phyloP scores from a whole-genome alignment of 2,113 vertebrate species.

The Ammospiza nelsoni region DNA sequence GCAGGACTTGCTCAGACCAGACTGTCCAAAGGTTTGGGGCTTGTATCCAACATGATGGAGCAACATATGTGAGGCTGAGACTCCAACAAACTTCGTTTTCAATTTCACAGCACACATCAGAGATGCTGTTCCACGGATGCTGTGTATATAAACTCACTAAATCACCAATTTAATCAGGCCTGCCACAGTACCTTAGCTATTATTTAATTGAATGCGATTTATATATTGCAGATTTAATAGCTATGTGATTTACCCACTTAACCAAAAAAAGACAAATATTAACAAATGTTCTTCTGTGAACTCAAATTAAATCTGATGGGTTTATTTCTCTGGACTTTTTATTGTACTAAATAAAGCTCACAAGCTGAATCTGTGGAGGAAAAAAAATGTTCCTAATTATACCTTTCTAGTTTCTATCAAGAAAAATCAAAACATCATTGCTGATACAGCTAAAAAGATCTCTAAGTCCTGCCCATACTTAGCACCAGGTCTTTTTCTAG shows the following conservation, averaged over 20 bases:
- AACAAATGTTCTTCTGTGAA: conserved; percentile 50
- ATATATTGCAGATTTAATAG: conserved; percentile 68
- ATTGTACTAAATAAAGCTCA: conserved; percentile 34
- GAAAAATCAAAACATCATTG: conserved; percentile 14
- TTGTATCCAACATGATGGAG: background rate
- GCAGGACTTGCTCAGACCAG: background rate
- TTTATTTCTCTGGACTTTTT: conserved; percentile 42
- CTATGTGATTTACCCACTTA: conserved; percentile 57
- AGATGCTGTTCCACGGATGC: background rate
- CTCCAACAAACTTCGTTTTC: background rate
- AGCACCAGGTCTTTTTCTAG: background rate
- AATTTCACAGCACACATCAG: background rate
- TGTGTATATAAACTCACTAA: conserved; percentile 50
- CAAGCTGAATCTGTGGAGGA: background rate
- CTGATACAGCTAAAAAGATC: conserved; percentile 33
- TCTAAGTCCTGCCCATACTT: conserved; percentile 21
- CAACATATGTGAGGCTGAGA: accelerated
- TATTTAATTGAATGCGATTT: conserved; percentile 72
- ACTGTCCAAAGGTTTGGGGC: background rate
- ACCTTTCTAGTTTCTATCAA: background rate
- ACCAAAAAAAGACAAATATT: conserved; percentile 66
- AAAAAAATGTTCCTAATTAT: background rate
- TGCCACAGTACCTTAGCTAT: conserved; percentile 54
- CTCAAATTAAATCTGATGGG: conserved; percentile 37
- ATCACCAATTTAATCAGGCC: conserved; percentile 61